Evolutionary conservation across 2,888 invertebrate species (phyloP), one percentile per base, ranked within the genome.

Genomic region (Oeneis ivallda): DNA sequence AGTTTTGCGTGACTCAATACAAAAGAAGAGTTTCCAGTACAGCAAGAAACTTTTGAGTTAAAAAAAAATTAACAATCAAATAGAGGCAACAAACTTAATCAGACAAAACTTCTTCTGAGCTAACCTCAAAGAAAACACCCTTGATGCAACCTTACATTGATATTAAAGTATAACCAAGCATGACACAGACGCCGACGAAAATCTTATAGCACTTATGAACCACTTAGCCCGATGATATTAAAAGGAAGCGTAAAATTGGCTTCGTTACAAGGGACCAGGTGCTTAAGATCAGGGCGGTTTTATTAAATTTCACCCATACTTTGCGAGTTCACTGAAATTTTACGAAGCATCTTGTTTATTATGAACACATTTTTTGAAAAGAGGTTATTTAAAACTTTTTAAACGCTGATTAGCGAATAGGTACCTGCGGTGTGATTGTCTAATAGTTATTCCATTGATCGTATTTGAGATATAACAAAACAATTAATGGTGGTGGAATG

Each of bases 251-350:
- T 37, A 32, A 70, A 68, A 70, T 70, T 70, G 66, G 66, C 70
- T 68, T 68, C 70, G 64, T 66, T 70, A 68, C 54, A 68, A 65
- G 65, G 58, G 62, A 62, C 60, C 67, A 68, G 66, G 68, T 69
- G 64, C 67, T 67, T 62, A 56, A 59, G 62, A 65, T 66, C 62
- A 66, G n/a, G 50, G 59, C 41, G 58, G 50, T 69, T 65, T 66
- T 69, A 69, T 69, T 71, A 67, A 71, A 71, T 67, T 69, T 57
- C 41, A 8, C 49, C 50, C 64, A 67, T 64, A 64, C 67, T 60
- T 13, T 10, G 45, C 17, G 15, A 32, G 32, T 1, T 58, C 4
- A 43, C 56, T 34, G 58, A 45, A 58, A 34, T 58, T 58, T 45
- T 26, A 57, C 32, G 3, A 57, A 45, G 43, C 15, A 45, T 32